Evolutionary conservation across 2,113 vertebrate genomes (phyloP), one percentile per base, ranked within the genome.

Genomic region (Odocoileus virginianus): DNA sequence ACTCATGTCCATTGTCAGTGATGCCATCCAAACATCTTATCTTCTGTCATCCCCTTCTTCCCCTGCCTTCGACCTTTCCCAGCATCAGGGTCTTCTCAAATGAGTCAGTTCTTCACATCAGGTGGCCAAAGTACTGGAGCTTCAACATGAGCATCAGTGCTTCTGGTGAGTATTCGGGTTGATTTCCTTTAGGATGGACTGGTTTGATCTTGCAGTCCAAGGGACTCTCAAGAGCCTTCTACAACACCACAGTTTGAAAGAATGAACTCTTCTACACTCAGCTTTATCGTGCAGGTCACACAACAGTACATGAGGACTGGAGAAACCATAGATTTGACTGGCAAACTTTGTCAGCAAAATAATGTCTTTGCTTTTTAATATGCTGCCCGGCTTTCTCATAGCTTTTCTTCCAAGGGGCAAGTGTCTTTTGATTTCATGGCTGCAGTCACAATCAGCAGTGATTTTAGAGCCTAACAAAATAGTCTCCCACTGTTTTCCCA

Each of bases 101-200:
- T 36, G 36, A 23, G 19, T 23, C 10, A 71, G 19, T 71, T 36
- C 67, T 71, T 71, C 64, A 71, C 8, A 71, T 71, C 9, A 36
- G 19, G n/a, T 71, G 19, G 67, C n/a, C 19, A 36, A 71, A 71
- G 17, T 23, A 36, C n/a, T 36, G 19, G 67, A 71, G 67, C n/a
- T 36, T 71, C 9, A 36, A 19, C n/a, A 71, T 71, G 10, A 71
- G 2, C n/a, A 40, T 6, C 19, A 36, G n/a, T 71, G 12, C n/a
- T 23, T 71, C 5, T 19, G 12, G 67, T 23, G 17, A 71, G 19
- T 71, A 21, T 71, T 71, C 0, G 0, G 19, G n/a, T 71, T 71
- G n/a, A 71, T 36, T 36, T 71, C n/a, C 19, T 36, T 71, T 36
- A 36, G 9, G 19, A 71, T 71, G 9, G 19, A 12, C 67, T 71